Evolutionary conservation across 2,888 invertebrate genomes (phyloP), one percentile per base, ranked within the genome.

Genomic region (Eilema depressum): DNA sequence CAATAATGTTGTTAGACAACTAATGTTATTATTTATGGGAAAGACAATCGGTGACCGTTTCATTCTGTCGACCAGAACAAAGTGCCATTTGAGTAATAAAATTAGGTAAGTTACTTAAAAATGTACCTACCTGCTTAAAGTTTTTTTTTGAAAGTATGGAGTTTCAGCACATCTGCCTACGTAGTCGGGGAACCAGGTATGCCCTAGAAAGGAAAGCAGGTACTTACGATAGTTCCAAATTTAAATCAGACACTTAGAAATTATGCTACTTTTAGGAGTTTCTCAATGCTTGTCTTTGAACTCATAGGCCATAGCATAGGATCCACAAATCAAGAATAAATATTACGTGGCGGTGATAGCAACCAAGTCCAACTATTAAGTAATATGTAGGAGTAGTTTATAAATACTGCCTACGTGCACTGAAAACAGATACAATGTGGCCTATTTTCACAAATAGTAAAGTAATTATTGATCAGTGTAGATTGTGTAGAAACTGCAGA

Each of bases 1-100:
- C 66, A 68, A 73, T 77, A 67, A 69, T 61, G 23, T 59, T 25
- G 30, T 71, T 70, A 70, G 68, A 62, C 30, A 26, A n/a, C 63
- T 25, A 73, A 56, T 63, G 59, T 60, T 67, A 30, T 66, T 64
- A 33, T 68, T 71, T 60, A 64, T 66, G 69, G 53, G 47, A 64
- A 69, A 53, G 20, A 53, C 53, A 20, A 53, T 23, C 37, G n/a
- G 37, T 12, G n/a, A 59, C 26, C 20, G n/a, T 37, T 26, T 59
- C 26, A 33, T 66, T 41, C 37, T 37, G 8, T 66, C 26, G 41
- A 66, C 66, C 53, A 56, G 53, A 68, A 68, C 56, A 30, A 30
- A 59, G 26, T 28, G 12, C 33, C n/a, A 53, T n/a, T 53, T 8
- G 53, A n/a, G 10, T 53, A 53, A 53, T n/a, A 53, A 4, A n/a